Conservation (phyloP, 2,797 vertebrate species). For the Zenarchopterus dispar region DNA sequence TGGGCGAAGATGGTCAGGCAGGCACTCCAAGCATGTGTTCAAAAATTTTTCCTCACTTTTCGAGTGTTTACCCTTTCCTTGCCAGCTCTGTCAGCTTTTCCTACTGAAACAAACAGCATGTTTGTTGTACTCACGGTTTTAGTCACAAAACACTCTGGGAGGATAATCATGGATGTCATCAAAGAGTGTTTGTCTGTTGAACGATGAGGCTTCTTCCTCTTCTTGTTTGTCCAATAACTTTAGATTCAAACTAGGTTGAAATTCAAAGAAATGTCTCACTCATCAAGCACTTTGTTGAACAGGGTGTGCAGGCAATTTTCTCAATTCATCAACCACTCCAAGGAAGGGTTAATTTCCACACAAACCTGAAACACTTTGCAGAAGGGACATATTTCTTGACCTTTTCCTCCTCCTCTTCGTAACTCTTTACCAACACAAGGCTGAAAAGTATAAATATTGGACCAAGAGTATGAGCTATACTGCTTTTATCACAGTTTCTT, state of each 20-base stretch:
- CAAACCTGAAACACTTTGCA: slow-evolving; percentile 28
- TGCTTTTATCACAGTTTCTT: no score
- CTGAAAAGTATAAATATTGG: neutral
- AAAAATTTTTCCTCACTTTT: slow-evolving; percentile 58
- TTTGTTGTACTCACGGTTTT: slow-evolving; percentile 48
- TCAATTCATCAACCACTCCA: slow-evolving; percentile 41
- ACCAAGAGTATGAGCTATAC: no score
- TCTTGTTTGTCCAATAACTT: slow-evolving; percentile 55
- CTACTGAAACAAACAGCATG: slow-evolving; percentile 29
- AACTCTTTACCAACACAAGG: slow-evolving; percentile 22
- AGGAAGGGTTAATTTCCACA: slow-evolving; percentile 16
- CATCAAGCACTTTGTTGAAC: slow-evolving; percentile 51
- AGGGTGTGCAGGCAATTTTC: slow-evolving; percentile 57
- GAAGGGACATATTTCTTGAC: slow-evolving; percentile 26
- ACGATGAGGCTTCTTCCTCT: slow-evolving; percentile 61
- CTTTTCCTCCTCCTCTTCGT: slow-evolving; percentile 26
- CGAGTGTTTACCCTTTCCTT: slow-evolving; percentile 19
- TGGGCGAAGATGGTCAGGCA: slow-evolving; percentile 57
- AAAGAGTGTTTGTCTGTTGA: slow-evolving; percentile 63
- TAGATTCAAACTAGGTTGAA: slow-evolving; percentile 56
- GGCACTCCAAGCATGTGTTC: slow-evolving; percentile 66
- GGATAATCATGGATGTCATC: slow-evolving; percentile 58
- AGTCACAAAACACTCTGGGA: slow-evolving; percentile 59
- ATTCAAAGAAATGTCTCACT: slow-evolving; percentile 49
- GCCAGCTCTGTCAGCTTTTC: neutral